Conservation (phyloP, 2,113 vertebrate genomes). For the Vidua macroura region DNA sequence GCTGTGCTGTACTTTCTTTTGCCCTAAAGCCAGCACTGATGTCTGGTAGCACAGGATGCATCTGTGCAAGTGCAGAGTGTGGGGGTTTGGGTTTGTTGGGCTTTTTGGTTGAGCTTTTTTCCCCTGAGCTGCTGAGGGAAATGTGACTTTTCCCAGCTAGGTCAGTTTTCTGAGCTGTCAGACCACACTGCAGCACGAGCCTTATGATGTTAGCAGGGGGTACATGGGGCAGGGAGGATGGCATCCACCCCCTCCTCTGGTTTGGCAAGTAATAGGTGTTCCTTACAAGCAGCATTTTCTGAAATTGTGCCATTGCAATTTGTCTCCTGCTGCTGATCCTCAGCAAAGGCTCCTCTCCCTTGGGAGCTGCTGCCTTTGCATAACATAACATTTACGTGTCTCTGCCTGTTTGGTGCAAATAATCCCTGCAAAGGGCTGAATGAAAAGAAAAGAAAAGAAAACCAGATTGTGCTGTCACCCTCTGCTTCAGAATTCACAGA, state of each 20-base stretch:
- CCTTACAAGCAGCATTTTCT: background rate
- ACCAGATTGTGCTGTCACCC: background rate
- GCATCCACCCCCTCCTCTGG: background rate
- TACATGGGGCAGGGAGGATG: background rate
- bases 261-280: background rate
- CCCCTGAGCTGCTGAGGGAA: background rate
- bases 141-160: background rate
- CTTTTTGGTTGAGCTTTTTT: background rate
- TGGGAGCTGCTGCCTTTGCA: background rate
- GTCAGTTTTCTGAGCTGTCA: background rate
- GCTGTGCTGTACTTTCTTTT: background rate
- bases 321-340: background rate
- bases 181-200: background rate
- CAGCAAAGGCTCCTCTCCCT: background rate
- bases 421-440: background rate
- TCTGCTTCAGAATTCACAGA: background rate
- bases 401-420: background rate
- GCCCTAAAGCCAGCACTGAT: background rate
- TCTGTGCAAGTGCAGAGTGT: background rate
- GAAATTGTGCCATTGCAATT: background rate
- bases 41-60: background rate
- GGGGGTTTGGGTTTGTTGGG: background rate
- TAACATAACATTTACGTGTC: rapidly evolving
- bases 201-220: background rate
- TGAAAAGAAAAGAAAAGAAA: background rate